Percentiles rank a stretch among this genome's conserved stretches.
phyloP scores from a whole-genome alignment of 2,113 vertebrate species.

The Hyaena hyaena region DNA sequence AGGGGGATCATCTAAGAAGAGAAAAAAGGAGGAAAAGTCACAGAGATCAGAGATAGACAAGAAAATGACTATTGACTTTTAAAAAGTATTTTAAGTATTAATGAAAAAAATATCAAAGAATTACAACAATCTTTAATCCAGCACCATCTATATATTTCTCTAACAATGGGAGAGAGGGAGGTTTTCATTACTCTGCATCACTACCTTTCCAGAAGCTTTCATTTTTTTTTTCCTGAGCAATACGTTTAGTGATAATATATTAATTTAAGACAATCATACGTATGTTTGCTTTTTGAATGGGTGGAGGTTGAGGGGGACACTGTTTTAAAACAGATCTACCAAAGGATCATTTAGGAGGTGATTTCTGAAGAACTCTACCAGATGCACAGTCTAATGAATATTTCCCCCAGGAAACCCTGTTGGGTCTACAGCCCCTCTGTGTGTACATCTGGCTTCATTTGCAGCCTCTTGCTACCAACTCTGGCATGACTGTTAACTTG shows the following conservation, averaged over 20 bases:
- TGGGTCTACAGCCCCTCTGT: neutral
- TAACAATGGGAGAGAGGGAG: neutral
- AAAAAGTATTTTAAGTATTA: neutral
- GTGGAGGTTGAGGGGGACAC: neutral
- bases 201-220: neutral
- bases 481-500: neutral
- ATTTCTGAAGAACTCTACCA: slow-evolving; percentile 30
- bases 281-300: neutral
- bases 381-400: slow-evolving; percentile 27
- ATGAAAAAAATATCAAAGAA: neutral
- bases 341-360: neutral
- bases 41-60: neutral
- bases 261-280: neutral
- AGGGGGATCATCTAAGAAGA: neutral
- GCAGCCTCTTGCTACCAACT: neutral
- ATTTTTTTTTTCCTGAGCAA: neutral
- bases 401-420: neutral
- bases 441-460: slow-evolving; percentile 25
- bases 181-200: neutral
- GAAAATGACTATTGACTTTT: neutral
- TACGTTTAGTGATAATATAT: neutral
- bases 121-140: neutral
- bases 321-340: slow-evolving; percentile 11
- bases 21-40: neutral
- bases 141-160: neutral